Conservation (phyloP, 1,140 invertebrate species). For the Panonychus citri region DNA sequence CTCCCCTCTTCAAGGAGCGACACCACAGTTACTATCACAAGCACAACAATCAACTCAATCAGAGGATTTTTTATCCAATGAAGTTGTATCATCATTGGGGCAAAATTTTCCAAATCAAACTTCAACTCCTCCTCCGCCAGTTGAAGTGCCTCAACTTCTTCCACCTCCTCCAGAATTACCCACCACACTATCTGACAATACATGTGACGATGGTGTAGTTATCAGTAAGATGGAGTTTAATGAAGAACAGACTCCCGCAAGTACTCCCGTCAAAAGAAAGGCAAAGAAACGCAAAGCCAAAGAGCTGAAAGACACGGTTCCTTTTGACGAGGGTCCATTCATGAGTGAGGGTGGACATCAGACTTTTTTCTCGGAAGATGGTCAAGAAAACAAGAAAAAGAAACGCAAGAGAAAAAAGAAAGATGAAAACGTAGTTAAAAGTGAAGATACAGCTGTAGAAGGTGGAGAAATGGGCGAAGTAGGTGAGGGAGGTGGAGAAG, state of each 20-base stretch:
- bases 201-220: background rate
- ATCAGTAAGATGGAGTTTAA: background rate
- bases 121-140: background rate
- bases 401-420: slow-evolving; percentile 1
- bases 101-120: background rate
- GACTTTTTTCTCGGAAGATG: background rate
- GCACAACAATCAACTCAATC: too few relatives aligned
- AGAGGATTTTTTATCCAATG: too few relatives aligned
- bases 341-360: background rate
- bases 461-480: slow-evolving; percentile 10
- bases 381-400: background rate
- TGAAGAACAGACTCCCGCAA: background rate
- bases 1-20: too few relatives aligned
- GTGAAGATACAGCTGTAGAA: slow-evolving; percentile 8
- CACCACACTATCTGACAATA: too few relatives aligned
- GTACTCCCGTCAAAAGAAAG: background rate
- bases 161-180: background rate
- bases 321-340: background rate
- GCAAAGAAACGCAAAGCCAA: background rate
- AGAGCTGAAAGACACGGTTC: background rate
- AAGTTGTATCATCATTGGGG: background rate
- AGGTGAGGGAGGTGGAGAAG: background rate
- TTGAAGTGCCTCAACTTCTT: background rate
- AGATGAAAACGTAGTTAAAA: slow-evolving; percentile 6
- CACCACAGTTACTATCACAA: too few relatives aligned